Percentiles rank a stretch among this genome's conserved stretches.
phyloP scores from a whole-genome alignment of 1,140 invertebrate species.

The Lucilia sericata region DNA sequence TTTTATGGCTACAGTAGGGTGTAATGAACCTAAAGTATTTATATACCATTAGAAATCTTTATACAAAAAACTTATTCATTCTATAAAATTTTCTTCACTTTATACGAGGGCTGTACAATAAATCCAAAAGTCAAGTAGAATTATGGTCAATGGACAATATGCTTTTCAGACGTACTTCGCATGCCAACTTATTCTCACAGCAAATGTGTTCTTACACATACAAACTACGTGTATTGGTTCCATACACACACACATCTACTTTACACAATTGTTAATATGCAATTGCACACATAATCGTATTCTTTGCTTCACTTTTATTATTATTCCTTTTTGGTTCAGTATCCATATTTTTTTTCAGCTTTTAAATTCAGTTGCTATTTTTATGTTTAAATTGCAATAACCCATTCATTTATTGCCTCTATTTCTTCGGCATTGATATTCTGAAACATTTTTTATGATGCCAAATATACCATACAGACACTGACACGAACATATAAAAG shows the following conservation, averaged over 20 bases:
- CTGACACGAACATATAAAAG: background rate
- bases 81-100: background rate
- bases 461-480: background rate
- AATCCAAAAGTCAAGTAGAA: too few species aligned
- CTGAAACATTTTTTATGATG: slow-evolving; percentile 22
- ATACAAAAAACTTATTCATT: background rate
- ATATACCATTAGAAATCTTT: background rate
- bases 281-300: slow-evolving; percentile 33
- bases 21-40: slow-evolving; percentile 24
- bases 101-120: background rate
- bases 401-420: slow-evolving; percentile 31
- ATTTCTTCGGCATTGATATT: slow-evolving; percentile 3
- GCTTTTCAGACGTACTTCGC: too few species aligned
- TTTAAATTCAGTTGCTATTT: slow-evolving; percentile 22
- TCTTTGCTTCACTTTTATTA: background rate
- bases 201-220: too few species aligned
- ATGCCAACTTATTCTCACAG: too few species aligned
- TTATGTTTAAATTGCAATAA: slow-evolving; percentile 40
- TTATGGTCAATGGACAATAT: too few species aligned
- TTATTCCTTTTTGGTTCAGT: background rate
- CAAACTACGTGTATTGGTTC: too few species aligned
- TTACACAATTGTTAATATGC: slow-evolving; percentile 25
- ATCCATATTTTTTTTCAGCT: background rate
- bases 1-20: background rate
- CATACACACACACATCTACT: too few species aligned